Conservation (phyloP, 2,113 vertebrate genomes). For the Dicrurus megarhynchus region DNA sequence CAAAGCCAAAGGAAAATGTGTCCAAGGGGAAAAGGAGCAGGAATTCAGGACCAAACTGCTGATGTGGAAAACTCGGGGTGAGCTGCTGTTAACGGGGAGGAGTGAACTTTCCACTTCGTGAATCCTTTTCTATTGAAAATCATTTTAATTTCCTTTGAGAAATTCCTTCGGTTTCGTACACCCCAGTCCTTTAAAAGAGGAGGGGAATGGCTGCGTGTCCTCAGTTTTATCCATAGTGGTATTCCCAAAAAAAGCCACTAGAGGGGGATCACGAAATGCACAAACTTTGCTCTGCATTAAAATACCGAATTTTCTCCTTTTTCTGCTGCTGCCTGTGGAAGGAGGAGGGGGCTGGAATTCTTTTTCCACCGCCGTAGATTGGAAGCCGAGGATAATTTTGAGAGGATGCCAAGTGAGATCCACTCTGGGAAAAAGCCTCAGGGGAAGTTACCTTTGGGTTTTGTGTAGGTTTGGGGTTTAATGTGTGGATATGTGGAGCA, state of each 20-base stretch:
- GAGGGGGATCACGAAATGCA: constrained; percentile 11
- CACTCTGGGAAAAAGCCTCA: not conserved
- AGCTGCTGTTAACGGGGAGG: not conserved
- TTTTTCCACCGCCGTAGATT: not conserved
- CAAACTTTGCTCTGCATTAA: not conserved
- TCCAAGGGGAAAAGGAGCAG: not conserved
- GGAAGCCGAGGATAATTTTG: not conserved
- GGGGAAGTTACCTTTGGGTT: not conserved
- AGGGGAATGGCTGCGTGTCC: not conserved
- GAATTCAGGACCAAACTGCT: not conserved
- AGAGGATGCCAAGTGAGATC: not conserved
- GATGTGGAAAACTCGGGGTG: not conserved
- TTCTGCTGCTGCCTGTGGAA: not conserved
- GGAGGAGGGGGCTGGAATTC: not conserved
- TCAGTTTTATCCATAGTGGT: not conserved
- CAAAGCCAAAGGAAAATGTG: not conserved
- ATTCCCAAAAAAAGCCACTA: not conserved
- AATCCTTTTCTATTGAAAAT: not conserved
- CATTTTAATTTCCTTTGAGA: not conserved
- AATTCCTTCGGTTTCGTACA: not conserved
- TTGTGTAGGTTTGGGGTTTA: not conserved
- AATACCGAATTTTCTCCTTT: not conserved
- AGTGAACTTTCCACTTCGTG: not conserved
- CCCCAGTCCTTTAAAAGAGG: not conserved
- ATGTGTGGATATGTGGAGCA: not conserved